Evolutionary conservation across 2,113 vertebrate genomes (phyloP), one percentile per base, ranked within the genome.

Genomic region (Pelobates fuscus): DNA sequence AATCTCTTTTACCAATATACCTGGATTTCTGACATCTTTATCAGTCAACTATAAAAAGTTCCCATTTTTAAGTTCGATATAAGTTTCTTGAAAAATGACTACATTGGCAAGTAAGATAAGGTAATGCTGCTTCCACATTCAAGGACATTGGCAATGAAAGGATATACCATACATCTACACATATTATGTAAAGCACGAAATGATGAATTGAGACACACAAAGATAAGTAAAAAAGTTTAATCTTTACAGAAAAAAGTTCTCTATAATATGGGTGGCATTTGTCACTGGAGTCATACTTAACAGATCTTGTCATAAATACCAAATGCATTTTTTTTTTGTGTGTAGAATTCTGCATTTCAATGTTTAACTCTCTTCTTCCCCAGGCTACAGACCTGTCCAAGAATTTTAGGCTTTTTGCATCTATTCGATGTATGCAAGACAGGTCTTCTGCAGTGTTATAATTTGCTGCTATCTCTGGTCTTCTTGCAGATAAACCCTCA

Each of bases 141-240:
- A 72, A 72, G 70, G 70, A 32, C 70, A 72, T 63, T 44, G 49
- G 26, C 25, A 23, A 37, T 23, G 62, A 10, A 52, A 71, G 14
- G 44, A 63, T 32, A 61, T 23, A 55, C 1, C 20, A 18, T 29
- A 54, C 30, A 63, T 63, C 27, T 61, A 12, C 25, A 71, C 18
- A 52, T 32, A 60, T 63, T 72, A 54, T 72, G 43, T 54, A 72
- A 62, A 30, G 60, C 20, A 32, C 20, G 14, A 37, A 63, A 43
- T 72, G 70, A 72, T 71, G 44, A 25, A 72, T 63, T 18, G 43
- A 24, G 43, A 63, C 70, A 64, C 18, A 14, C 1, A 37, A 8
- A 37, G 70, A 71, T 71, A 71, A 62, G 69, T 26, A 71, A 26
- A n/a, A 71, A 62, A 71, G 41, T 49, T 71, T 21, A 55, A 71